Base-by-base conservation (phyloP, 2,888 invertebrate species). In the Andrena chrysosceles region DNA sequence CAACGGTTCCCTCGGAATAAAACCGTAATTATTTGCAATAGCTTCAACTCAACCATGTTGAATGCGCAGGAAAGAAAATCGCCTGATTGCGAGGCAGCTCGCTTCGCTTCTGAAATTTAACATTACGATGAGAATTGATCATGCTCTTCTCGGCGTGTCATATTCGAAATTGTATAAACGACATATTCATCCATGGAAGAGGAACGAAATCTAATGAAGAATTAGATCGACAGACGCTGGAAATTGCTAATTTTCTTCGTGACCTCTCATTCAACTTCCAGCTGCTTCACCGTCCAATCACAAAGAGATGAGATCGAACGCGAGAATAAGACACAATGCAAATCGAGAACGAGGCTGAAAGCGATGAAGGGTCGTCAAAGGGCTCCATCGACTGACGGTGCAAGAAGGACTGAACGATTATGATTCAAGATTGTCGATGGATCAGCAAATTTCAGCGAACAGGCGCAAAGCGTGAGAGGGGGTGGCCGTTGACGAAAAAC, bases 401-500 rank as follows among this genome's bases (percentile, higher is more conserved):
- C 33, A 1, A 26, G 20, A 33, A 52, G 5, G 29, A 2, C 31
- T 23, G 13, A 10, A 42, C 54, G 64, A 81, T 83, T 82, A 82
- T 70, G 60, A 63, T 82, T 71, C 48, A 59, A 52, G 69, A 67
- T 83, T 49, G 49, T 56, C 75, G 67, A 52, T 3, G 60, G 77
- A 66, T 85, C 76, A 77, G 70, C 76, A 74, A 80, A 87, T 75
- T 81, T 83, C 52, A 31, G 26, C 29, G 42, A 74, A 29, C 48
- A 31, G 48, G 35, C 6, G 20, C 4, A 56, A 26, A 3, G 54
- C 4, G 26, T 5, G 60, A 13, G 52, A 42, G 31, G 13, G 31
- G 20, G 7, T n/a, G n/a, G 33, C 56, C 52, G 20, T 69, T 49
- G 33, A 56, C 54, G 64, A 69, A 69, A 77, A 77, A 64, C 54